These are phyloP conservation scores for Myrmecophaga tridactyla DNA, from an alignment of 2,113 vertebrate genomes.

Conservation along the genomic window DNA sequence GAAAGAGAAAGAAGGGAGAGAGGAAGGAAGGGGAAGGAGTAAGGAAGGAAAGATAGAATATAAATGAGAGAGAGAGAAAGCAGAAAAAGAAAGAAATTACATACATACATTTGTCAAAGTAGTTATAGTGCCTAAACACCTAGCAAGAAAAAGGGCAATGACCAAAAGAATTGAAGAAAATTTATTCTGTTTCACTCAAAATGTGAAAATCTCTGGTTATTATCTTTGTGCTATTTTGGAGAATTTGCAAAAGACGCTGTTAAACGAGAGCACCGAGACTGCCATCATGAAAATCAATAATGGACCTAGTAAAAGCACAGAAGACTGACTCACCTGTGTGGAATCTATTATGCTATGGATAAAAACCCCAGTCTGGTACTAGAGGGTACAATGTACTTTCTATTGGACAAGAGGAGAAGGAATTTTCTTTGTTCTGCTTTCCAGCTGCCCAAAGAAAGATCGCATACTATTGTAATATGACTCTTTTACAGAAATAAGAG, in stretches of 20 bases:
- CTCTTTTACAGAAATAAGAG: conserved; percentile 54
- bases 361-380: conserved; percentile 62
- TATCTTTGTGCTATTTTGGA: neutral
- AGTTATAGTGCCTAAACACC: neutral
- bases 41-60: no score
- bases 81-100: neutral
- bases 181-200: conserved; percentile 18
- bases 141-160: conserved; percentile 10
- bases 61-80: neutral
- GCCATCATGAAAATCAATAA: conserved; percentile 75
- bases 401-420: conserved; percentile 26
- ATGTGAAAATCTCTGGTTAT: neutral
- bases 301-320: conserved; percentile 79
- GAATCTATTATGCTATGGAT: conserved; percentile 72
- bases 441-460: conserved; percentile 65
- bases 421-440: conserved; percentile 69
- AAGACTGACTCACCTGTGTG: conserved; percentile 81
- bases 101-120: conserved; percentile 20
- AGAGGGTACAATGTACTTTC: conserved; percentile 71
- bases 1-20: no score
- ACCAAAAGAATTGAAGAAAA: conserved; percentile 25
- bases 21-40: no score
- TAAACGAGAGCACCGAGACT: conserved; percentile 55
- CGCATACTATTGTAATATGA: conserved; percentile 48
- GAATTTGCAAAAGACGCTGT: conserved; percentile 32